Conservation (phyloP, 2,888 invertebrate genomes). For the Macrosiphum euphorbiae region DNA sequence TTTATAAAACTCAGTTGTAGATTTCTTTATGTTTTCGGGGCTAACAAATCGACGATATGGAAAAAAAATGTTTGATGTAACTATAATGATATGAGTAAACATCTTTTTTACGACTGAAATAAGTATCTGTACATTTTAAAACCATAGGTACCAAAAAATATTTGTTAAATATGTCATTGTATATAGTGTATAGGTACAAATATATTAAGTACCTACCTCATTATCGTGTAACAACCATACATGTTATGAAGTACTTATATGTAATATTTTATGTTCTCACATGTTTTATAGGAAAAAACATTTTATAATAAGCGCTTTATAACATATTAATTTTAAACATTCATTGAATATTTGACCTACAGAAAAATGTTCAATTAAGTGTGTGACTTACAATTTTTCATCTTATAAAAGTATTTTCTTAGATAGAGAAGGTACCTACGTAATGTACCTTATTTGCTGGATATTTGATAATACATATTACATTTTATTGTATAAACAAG, state of each 20-base stretch:
- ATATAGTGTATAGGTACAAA: not conserved
- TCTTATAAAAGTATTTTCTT: not conserved
- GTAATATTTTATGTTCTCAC: not conserved
- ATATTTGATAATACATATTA: not conserved
- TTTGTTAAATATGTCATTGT: conserved; percentile 4
- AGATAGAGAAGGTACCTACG: not conserved
- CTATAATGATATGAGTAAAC: not conserved
- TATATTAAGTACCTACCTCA: not conserved
- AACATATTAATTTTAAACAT: not conserved
- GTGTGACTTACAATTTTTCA: not conserved
- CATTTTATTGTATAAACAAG: not conserved
- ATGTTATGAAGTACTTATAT: not conserved
- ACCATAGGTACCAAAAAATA: not conserved
- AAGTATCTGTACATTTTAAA: not conserved
- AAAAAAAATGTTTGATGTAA: not conserved
- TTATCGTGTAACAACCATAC: not conserved
- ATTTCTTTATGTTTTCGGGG: not conserved
- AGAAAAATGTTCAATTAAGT: not conserved
- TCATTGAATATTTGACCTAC: not conserved
- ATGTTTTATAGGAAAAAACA: conserved; percentile 5
- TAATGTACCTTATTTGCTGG: not conserved
- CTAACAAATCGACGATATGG: not conserved
- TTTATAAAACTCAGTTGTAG: not conserved
- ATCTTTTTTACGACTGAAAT: not conserved
- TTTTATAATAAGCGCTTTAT: not conserved